Evolutionary conservation across 2,888 invertebrate genomes (phyloP).

Genomic region (Crematogaster levior): DNA sequence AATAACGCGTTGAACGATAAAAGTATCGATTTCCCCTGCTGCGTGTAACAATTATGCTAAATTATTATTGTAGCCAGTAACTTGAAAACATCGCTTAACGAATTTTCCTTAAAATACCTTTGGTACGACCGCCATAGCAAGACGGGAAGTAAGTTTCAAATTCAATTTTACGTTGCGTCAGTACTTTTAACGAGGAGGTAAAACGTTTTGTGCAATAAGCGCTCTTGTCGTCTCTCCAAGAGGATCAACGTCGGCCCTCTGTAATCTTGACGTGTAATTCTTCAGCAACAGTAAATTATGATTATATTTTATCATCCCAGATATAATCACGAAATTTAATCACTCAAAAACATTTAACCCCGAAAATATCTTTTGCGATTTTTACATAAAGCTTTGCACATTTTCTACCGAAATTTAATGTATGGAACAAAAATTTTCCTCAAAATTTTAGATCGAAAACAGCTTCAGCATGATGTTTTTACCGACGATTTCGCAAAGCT

Average conservation of each 20-base stretch:
- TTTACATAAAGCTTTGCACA: background rate
- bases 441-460: background rate
- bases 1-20: background rate
- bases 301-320: conserved; percentile 29
- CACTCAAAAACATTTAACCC: background rate
- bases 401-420: background rate
- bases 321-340: conserved; percentile 17
- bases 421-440: background rate
- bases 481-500: background rate
- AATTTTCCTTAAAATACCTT: conserved; percentile 46
- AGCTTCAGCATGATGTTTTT: background rate
- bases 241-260: conserved; percentile 38
- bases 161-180: conserved; percentile 56
- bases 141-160: conserved; percentile 55
- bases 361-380: background rate
- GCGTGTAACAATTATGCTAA: conserved; percentile 27
- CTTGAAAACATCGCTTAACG: conserved; percentile 41
- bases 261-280: conserved; percentile 40
- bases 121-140: conserved; percentile 24
- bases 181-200: conserved; percentile 51
- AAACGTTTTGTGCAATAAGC: conserved; percentile 48
- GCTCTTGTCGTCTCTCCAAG: conserved; percentile 36
- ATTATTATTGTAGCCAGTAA: conserved; percentile 34
- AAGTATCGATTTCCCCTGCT: conserved; percentile 21
- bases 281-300: conserved; percentile 35